These are phyloP conservation scores for Cheirogaleus major DNA, from an alignment of 2,797 vertebrate genomes.

Conservation along the genomic window DNA sequence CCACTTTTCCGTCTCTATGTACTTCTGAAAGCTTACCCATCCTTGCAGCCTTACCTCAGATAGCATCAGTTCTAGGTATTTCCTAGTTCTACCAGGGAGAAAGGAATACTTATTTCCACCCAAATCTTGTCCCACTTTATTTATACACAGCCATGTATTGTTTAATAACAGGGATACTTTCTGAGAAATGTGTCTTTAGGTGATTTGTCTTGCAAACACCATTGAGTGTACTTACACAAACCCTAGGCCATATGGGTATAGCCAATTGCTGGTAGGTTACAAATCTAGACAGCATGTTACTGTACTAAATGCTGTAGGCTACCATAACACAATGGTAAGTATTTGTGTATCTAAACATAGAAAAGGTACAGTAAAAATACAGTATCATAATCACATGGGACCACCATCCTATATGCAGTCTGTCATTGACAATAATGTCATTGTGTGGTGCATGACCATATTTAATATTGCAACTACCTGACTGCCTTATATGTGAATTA, in stretches of 20 bases:
- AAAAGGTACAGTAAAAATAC: background rate
- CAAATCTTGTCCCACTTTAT: background rate
- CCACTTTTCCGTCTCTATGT: background rate
- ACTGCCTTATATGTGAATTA: background rate
- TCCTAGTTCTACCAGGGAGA: background rate
- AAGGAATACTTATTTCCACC: background rate
- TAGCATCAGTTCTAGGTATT: background rate
- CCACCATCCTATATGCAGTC: background rate
- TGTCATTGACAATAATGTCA: background rate
- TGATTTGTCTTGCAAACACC: background rate
- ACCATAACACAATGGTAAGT: background rate
- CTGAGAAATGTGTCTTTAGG: background rate
- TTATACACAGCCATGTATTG: background rate
- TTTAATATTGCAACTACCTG: background rate
- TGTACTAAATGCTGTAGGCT: background rate
- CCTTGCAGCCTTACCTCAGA: background rate
- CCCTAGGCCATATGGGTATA: too few species aligned
- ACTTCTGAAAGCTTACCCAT: background rate
- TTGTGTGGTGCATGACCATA: background rate
- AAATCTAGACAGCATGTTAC: background rate
- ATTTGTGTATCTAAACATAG: background rate
- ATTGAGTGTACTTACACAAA: background rate
- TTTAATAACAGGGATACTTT: background rate
- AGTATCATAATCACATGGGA: background rate
- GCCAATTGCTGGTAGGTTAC: background rate